Base-by-base conservation (phyloP, 2,113 vertebrate species). In the Apaloderma vittatum region DNA sequence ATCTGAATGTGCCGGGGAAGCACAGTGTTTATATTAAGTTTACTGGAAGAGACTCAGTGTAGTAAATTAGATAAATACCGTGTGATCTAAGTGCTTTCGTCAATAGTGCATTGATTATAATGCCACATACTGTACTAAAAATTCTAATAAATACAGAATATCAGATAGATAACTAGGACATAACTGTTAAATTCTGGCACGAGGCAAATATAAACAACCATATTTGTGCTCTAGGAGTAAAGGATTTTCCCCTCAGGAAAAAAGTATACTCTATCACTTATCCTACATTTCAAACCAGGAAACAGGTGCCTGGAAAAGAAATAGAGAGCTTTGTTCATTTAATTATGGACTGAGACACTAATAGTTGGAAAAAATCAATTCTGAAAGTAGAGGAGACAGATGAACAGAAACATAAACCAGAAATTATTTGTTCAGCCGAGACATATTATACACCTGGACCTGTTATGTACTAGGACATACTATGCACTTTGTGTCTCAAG, bases 1-100 rank as follows among this genome's bases (percentile, higher is more conserved):
- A 65, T 84, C 30, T 68, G 45, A 75, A 78, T 73, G 84, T 61
- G 54, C 74, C 58, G 88, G 49, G 23, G 84, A 92, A 80, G 82
- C 76, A 90, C n/a, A 88, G 37, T 36, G 12, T 30, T 30, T 91
- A 59, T 61, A 78, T 84, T 58, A 95, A 62, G 20, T 82, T 90
- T 77, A 91, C 26, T 91, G 88, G 95, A 95, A 83, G 74, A 88
- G 49, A 93, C 57, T 76, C 12, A 74, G 61, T 52, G 61, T 40
- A 55, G 34, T 78, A 96, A 97, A 97, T 97, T 96, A 94, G 96
- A 95, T 94, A 97, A 97, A 97, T 90, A 79, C 68, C 54, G 72
- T 70, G 71, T 90, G 81, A 94, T 86, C 51, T 61, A 90, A 97
- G 77, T 91, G 37, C 63, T 96, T 96, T 95, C 95, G 90, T 96